Evolutionary conservation across 2,113 vertebrate genomes (phyloP), one percentile per base, ranked within the genome.

Genomic region (Nothocercus nigrocapillus): DNA sequence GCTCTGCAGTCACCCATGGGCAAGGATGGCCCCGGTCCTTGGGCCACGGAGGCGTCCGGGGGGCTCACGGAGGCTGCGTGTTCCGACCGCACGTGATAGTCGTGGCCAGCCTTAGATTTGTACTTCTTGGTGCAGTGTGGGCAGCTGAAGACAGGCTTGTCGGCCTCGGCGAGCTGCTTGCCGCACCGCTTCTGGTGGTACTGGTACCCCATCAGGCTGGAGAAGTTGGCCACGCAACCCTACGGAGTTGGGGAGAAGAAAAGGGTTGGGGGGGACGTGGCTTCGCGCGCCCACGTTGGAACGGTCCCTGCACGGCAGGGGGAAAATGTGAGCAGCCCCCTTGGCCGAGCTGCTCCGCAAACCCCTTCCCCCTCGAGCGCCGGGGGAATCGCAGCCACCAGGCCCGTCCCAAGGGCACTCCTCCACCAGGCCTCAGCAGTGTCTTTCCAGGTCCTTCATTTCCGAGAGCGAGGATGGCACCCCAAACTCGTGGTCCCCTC

Each of bases 121-220:
- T 99, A 99, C 36, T 97, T 98, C 97, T 99, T 99, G 88, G 98
- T 96, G 5, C 99, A 99, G 97, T 99, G 98, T 58, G 98, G 97
- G 63, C 99, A 99, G 91, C 98, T 97, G 96, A 99, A 99, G 90
- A 98, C 93, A 7, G 98, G 98, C 96, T 98, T 99, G 90, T 99
- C 98, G 3, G 98, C 96, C 70, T 99, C 99, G 3, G 98, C 97
- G 6, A 98, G 97, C 42, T 99, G 98, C 94, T 98, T 98, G 76
- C 99, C 99, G 36, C 99, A 99, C 76, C 99, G 98, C 90, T 99
- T 99, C 98, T 99, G 98, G 97, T 99, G 99, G 97, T 99, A 99
- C 98, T 99, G 99, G 97, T 99, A 99, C 72, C 99, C 99, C 99
- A 99, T 99, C 81, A 99, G 98, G 96, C 99, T 99, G 97, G 98